Conservation (phyloP, 2,888 invertebrate species). For the Xylota sylvarum region DNA sequence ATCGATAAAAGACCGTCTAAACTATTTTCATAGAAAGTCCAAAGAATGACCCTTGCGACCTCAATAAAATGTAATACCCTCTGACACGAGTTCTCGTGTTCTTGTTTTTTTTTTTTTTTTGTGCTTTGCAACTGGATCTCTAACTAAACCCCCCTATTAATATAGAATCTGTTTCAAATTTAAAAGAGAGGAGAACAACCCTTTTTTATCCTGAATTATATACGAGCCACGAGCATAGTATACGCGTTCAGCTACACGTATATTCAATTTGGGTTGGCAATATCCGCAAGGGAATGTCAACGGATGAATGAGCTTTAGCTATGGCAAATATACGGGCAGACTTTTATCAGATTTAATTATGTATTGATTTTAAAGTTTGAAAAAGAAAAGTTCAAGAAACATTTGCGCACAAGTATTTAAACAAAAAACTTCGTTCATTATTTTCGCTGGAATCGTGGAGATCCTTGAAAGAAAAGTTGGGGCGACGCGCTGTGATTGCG, state of each 20-base stretch:
- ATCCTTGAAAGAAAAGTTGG: slow-evolving; percentile 5
- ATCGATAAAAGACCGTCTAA: not conserved
- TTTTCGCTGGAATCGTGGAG: slow-evolving; percentile 8
- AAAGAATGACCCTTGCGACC: slow-evolving; percentile 39
- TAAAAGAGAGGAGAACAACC: slow-evolving; percentile 33
- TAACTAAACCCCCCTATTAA: slow-evolving; percentile 48
- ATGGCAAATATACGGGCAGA: slow-evolving; percentile 46
- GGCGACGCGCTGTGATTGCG: not conserved
- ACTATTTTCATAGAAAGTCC: slow-evolving; percentile 7
- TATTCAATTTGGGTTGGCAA: slow-evolving; percentile 47
- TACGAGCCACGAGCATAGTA: slow-evolving; percentile 10
- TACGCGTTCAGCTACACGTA: slow-evolving; percentile 17
- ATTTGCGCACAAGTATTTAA: slow-evolving; percentile 60
- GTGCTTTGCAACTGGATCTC: slow-evolving; percentile 8
- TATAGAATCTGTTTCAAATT: slow-evolving; percentile 55
- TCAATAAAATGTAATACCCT: slow-evolving; percentile 50
- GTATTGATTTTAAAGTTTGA: slow-evolving; percentile 63
- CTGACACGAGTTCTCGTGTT: slow-evolving; percentile 20
- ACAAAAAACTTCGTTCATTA: slow-evolving; percentile 68
- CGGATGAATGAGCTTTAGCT: slow-evolving; percentile 56
- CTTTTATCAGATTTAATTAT: slow-evolving; percentile 65
- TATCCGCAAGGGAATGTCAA: slow-evolving; percentile 55
- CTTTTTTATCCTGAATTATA: slow-evolving; percentile 51
- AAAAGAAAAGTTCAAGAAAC: slow-evolving; percentile 52
- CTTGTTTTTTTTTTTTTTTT: slow-evolving; percentile 1